Percentiles rank a stretch among this genome's conserved stretches.
Conservation (phyloP, 2,797 vertebrate species). For the Oryzias sinensis region DNA sequence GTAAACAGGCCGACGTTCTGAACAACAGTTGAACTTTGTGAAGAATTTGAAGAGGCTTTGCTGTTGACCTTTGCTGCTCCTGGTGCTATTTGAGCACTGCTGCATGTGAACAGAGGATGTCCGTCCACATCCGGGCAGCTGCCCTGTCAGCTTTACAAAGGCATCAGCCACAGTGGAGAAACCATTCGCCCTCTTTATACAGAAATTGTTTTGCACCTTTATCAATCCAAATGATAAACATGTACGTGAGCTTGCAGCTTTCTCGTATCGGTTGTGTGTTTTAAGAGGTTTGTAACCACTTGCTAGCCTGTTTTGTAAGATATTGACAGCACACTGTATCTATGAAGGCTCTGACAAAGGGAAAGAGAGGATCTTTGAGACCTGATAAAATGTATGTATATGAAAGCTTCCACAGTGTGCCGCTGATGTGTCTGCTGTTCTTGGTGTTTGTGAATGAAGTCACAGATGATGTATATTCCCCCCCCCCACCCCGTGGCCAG, state of each 20-base stretch:
- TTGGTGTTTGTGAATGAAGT: constrained; percentile 70
- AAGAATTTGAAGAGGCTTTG: constrained; percentile 40
- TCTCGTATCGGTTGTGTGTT: constrained; percentile 61
- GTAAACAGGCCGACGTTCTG: constrained; percentile 33
- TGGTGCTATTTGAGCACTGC: constrained; percentile 71
- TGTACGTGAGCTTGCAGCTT: constrained; percentile 67
- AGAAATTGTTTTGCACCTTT: constrained; percentile 54
- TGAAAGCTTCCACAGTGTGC: constrained; percentile 59
- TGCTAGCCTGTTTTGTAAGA: constrained; percentile 75
- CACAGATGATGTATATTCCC: constrained; percentile 36
- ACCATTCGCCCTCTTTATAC: constrained; percentile 25
- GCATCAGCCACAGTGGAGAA: constrained; percentile 9
- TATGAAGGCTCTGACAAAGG: constrained; percentile 70
- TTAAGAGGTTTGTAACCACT: constrained; percentile 52
- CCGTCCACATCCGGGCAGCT: constrained; percentile 35
- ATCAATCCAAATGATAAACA: constrained; percentile 55
- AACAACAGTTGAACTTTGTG: constrained; percentile 40
- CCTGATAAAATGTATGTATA: constrained; percentile 68
- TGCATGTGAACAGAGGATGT: constrained; percentile 55
- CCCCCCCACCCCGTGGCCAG: constrained; percentile 9
- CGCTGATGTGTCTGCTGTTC: constrained; percentile 66
- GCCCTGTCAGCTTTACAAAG: constrained; percentile 21
- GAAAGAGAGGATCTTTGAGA: constrained; percentile 50
- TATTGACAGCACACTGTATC: constrained; percentile 74
- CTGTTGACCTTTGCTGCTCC: constrained; percentile 57